A percentile compares a stretch with the other conserved stretches of the same genome.
Conservation (phyloP, 2,797 vertebrate species). For the Phataginus tetradactyla region DNA sequence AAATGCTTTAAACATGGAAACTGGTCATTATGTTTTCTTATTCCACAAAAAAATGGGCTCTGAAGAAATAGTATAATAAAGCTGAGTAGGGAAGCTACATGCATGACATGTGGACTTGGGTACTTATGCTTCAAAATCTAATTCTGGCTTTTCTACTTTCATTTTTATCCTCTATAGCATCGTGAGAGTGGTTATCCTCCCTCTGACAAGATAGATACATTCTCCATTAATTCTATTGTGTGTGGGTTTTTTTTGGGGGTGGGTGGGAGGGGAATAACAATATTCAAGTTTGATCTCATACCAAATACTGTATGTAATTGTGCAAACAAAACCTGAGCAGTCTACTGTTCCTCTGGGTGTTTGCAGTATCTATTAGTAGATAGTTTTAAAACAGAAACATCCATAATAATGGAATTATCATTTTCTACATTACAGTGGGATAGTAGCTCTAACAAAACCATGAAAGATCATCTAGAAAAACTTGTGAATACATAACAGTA, state of each 20-base stretch:
- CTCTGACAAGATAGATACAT: background rate
- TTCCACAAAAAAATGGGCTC: background rate
- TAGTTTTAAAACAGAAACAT: background rate
- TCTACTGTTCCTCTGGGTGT: background rate
- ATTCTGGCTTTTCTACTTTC: background rate
- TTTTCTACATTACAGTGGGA: background rate
- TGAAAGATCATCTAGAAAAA: background rate
- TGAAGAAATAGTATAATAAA: background rate
- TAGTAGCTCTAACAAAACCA: background rate
- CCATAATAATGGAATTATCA: conserved; percentile 11
- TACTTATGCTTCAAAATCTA: background rate
- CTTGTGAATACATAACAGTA: background rate
- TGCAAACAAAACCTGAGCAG: background rate
- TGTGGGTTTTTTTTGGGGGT: background rate
- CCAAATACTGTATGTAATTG: background rate
- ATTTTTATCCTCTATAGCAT: background rate
- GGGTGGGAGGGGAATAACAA: background rate
- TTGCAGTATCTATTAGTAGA: background rate
- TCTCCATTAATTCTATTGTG: background rate
- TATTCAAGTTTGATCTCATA: background rate
- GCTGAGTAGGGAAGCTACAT: background rate
- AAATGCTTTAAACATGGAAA: background rate
- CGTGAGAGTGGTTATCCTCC: background rate
- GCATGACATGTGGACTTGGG: background rate
- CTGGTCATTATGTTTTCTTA: background rate